phyloP scores from a whole-genome alignment of 2,888 invertebrate genomes.

The Watsonalla binaria region DNA sequence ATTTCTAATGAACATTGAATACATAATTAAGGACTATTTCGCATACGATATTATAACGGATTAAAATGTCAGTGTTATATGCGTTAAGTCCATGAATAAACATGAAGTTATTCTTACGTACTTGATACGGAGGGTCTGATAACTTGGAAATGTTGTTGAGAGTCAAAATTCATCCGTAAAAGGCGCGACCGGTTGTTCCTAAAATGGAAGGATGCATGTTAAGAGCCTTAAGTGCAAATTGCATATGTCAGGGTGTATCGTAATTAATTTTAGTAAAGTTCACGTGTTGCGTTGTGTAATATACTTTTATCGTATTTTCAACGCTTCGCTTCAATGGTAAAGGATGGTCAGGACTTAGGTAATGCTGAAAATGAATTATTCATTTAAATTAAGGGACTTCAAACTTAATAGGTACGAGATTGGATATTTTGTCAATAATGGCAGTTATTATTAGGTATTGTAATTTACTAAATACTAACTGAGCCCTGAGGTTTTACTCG shows the following conservation, averaged over 20 bases:
- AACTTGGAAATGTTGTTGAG: slow-evolving; percentile 63
- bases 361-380: background rate
- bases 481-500: too few species aligned
- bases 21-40: too few species aligned
- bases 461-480: too few species aligned
- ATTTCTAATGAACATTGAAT: too few species aligned
- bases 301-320: slow-evolving; percentile 25
- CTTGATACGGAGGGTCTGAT: slow-evolving; percentile 25
- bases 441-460: too few species aligned
- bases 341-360: background rate
- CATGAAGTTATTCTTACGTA: slow-evolving; percentile 22
- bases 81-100: background rate
- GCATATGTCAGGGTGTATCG: slow-evolving; percentile 47
- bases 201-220: slow-evolving; percentile 56
- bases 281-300: slow-evolving; percentile 34
- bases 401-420: too few species aligned
- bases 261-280: slow-evolving; percentile 58
- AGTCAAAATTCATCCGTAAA: slow-evolving; percentile 61
- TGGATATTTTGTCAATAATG: too few species aligned
- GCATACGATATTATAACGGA: background rate
- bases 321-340: background rate
- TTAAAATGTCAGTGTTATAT: background rate
- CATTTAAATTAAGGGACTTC: too few species aligned
- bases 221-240: slow-evolving; percentile 59
- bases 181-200: slow-evolving; percentile 52